phyloP scores from a whole-genome alignment of 2,113 vertebrate genomes.

The Rattus rattus region DNA sequence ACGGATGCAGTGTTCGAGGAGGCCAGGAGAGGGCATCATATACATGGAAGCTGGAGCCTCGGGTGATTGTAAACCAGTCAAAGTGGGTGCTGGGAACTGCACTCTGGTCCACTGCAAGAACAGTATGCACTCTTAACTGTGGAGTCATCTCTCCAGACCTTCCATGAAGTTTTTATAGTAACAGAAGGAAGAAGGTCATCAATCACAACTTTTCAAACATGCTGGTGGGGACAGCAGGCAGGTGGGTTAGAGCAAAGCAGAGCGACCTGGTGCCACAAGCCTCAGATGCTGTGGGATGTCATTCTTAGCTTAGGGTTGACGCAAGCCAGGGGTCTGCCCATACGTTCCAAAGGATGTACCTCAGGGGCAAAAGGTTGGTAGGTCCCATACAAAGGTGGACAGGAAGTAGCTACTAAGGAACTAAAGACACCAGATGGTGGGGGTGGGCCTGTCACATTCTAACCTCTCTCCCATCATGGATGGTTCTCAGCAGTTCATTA shows the following conservation, averaged over 20 bases:
- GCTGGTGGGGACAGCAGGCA: neutral
- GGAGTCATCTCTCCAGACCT: neutral
- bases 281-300: too few species aligned
- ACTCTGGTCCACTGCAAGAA: neutral
- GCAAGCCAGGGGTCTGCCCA: neutral
- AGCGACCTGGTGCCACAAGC: accelerated
- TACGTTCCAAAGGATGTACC: neutral
- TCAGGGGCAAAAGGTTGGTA: neutral
- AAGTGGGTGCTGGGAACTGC: neutral
- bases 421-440: too few species aligned
- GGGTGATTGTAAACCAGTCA: neutral
- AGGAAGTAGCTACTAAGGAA: neutral
- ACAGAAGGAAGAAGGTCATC: neutral
- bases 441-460: too few species aligned
- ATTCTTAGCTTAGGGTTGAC: neutral
- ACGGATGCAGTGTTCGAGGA: neutral
- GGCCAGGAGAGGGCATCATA: neutral
- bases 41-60: neutral
- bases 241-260: neutral
- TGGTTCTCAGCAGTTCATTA: neutral
- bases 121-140: neutral
- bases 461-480: neutral
- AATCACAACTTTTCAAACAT: neutral
- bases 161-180: neutral
- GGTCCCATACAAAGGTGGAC: neutral